Evolutionary conservation across 2,797 vertebrate genomes (phyloP).

Genomic region (Clarias laeviceps): DNA sequence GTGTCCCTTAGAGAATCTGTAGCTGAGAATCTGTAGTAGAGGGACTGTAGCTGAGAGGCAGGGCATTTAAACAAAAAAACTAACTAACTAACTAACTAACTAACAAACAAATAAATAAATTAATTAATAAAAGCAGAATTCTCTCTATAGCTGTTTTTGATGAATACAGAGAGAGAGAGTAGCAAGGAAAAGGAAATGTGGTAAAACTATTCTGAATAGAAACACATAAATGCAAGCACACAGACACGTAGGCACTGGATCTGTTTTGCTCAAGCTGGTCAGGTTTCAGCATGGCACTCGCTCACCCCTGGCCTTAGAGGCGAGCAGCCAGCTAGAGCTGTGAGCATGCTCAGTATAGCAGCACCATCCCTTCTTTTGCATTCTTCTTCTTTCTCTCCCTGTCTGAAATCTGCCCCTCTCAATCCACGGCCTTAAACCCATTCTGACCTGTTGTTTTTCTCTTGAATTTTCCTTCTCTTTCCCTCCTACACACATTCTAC

Average conservation of each 20-base stretch:
- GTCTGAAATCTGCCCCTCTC: not conserved
- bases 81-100: not conserved
- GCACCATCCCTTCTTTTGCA: not conserved
- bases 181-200: not conserved
- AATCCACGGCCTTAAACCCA: not conserved
- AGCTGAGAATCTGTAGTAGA: not conserved
- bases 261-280: constrained; percentile 36
- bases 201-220: not conserved
- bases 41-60: not conserved
- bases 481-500: constrained; percentile 13
- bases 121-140: not conserved
- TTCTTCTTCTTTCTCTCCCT: not conserved
- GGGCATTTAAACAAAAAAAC: not conserved
- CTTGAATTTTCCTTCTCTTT: constrained; percentile 13
- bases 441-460: constrained; percentile 45
- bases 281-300: constrained; percentile 28
- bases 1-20: constrained; percentile 54
- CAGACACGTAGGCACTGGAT: not conserved
- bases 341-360: constrained; percentile 29
- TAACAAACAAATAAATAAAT: not conserved
- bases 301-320: constrained; percentile 25
- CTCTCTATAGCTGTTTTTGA: not conserved
- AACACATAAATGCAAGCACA: not conserved
- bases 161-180: not conserved
- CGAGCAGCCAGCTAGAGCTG: not conserved